A percentile compares a stretch with the other conserved stretches of the same genome.
Evolutionary conservation across 1,140 invertebrate species (phyloP).

Genomic region (Drosophila tsacasi): DNA sequence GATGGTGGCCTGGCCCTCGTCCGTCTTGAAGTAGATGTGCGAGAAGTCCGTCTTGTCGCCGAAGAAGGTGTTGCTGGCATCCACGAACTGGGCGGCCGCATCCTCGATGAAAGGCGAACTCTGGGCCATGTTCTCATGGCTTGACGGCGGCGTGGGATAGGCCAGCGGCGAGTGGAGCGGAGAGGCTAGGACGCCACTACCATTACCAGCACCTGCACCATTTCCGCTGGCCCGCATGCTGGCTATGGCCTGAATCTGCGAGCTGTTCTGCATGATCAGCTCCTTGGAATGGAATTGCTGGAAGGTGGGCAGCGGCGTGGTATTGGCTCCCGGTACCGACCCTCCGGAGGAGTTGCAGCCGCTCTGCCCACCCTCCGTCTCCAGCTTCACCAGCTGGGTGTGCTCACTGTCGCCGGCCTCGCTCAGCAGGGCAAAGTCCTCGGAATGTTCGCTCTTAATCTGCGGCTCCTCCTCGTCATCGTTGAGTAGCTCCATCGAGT

Average conservation of each 20-base stretch:
- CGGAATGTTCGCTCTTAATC: slow-evolving; percentile 86
- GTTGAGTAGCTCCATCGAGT: slow-evolving; percentile 89
- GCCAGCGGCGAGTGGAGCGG: slow-evolving; percentile 90
- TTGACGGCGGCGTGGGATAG: slow-evolving; percentile 93
- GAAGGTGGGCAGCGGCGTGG: slow-evolving; percentile 92
- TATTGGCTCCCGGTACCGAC: slow-evolving; percentile 68
- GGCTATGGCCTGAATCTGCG: slow-evolving; percentile 85
- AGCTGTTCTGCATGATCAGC: slow-evolving; percentile 84
- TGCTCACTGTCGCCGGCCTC: slow-evolving; percentile 56
- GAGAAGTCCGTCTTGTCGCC: slow-evolving; percentile 79
- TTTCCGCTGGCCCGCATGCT: slow-evolving; percentile 63
- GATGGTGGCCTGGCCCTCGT: slow-evolving; percentile 49
- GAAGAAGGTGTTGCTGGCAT: slow-evolving; percentile 77
- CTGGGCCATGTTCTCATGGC: slow-evolving; percentile 89
- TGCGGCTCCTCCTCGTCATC: slow-evolving; percentile 88
- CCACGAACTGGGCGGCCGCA: slow-evolving; percentile 76
- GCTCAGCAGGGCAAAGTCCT: slow-evolving; percentile 73
- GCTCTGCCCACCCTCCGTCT: slow-evolving; percentile 40
- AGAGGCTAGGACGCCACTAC: slow-evolving; percentile 86
- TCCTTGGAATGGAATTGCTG: slow-evolving; percentile 89
- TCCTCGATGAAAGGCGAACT: slow-evolving; percentile 85
- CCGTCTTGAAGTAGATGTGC: slow-evolving; percentile 73
- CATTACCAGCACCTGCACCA: slow-evolving; percentile 29
- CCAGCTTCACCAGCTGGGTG: slow-evolving; percentile 66
- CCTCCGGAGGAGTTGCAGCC: slow-evolving; percentile 11